Conservation (phyloP, 2,888 invertebrate species). For the Cyclophora punctaria region DNA sequence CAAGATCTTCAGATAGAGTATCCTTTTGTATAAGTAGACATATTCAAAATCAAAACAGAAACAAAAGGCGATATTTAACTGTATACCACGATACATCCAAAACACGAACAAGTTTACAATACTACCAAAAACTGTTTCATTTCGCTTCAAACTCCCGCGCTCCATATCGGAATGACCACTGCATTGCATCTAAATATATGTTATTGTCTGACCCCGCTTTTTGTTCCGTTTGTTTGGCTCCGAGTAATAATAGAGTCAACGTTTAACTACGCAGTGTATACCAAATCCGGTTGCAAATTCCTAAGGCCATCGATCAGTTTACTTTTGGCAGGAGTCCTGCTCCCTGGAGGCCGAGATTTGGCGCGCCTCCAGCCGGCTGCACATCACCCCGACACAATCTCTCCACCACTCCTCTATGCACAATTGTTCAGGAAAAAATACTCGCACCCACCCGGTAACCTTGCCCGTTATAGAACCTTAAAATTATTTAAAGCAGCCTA, state of each 20-base stretch:
- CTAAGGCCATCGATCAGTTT: constrained; percentile 45
- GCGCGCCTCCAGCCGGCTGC: constrained; percentile 34
- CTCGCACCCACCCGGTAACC: constrained; percentile 25
- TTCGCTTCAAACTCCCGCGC: too few species aligned
- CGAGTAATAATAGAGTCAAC: constrained; percentile 9
- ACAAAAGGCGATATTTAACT: too few species aligned
- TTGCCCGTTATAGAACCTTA: constrained; percentile 9
- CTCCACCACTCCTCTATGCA: constrained; percentile 26
- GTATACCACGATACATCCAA: too few species aligned
- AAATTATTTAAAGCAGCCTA: neutral
- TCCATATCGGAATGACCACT: too few species aligned
- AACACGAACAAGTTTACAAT: too few species aligned
- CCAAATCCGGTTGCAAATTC: constrained; percentile 33
- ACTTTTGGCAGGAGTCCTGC: constrained; percentile 37
- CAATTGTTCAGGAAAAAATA: constrained; percentile 34
- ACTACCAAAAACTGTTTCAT: too few species aligned
- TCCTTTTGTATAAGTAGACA: too few species aligned
- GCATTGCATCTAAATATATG: neutral
- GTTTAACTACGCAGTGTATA: constrained; percentile 17
- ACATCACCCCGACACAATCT: constrained; percentile 41
- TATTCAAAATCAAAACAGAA: too few species aligned
- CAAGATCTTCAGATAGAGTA: too few species aligned
- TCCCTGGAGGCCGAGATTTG: constrained; percentile 38
- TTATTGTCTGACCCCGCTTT: neutral
- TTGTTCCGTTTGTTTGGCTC: constrained; percentile 1